Percentiles rank a stretch among this genome's conserved stretches.
Evolutionary conservation across 2,113 vertebrate genomes (phyloP).

Genomic region (Xyrauchen texanus): DNA sequence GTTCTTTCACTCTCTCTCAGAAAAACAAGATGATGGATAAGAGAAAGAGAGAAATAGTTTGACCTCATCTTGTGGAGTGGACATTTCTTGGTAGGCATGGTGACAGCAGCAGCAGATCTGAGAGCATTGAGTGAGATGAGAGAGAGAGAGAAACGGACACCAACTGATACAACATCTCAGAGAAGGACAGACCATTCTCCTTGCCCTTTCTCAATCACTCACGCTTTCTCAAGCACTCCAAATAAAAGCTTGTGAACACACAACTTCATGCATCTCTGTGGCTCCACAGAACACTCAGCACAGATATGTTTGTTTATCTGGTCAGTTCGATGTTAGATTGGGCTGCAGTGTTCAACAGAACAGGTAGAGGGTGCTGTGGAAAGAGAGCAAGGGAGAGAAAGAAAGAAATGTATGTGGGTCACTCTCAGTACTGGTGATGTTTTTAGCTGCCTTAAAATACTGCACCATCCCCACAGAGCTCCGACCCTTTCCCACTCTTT

Average conservation of each 20-base stretch:
- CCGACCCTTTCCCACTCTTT: constrained; percentile 36
- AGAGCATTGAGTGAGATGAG: constrained; percentile 34
- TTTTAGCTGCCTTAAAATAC: constrained; percentile 46
- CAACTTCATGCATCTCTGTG: constrained; percentile 1
- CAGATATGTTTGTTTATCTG: background rate
- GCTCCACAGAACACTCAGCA: background rate
- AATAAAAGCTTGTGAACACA: too few relatives aligned
- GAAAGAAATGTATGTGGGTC: constrained; percentile 42
- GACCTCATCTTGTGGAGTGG: constrained; percentile 51
- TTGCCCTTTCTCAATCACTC: background rate
- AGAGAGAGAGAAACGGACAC: constrained; percentile 1
- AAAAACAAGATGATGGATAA: background rate
- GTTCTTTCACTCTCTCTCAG: background rate
- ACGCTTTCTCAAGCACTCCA: too few relatives aligned
- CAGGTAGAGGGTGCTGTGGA: background rate
- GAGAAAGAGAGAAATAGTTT: constrained; percentile 12
- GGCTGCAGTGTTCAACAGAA: background rate
- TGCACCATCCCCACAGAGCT: constrained; percentile 27
- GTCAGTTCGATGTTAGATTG: background rate
- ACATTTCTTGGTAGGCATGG: constrained; percentile 52
- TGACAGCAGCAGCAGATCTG: constrained; percentile 29
- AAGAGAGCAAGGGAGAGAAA: background rate
- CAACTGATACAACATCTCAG: constrained; percentile 26
- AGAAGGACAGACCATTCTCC: background rate
- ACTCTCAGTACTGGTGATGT: constrained; percentile 40